Evolutionary conservation across 2,797 vertebrate genomes (phyloP).

Genomic region (Acrossocheilus fasciatus): DNA sequence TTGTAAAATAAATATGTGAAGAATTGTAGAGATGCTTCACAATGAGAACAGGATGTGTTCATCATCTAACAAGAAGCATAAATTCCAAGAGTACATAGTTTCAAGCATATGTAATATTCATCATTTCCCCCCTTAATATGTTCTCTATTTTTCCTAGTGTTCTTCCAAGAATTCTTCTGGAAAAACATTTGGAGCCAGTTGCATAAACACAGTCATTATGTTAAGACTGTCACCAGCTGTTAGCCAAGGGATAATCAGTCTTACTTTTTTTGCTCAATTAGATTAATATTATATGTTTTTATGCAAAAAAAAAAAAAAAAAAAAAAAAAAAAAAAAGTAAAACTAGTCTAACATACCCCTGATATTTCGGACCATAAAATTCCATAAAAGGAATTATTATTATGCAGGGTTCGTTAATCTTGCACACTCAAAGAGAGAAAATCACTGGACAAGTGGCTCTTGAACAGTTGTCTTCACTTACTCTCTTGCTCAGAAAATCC

Average conservation of each 20-base stretch:
- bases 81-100: background rate
- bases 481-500: too few relatives aligned
- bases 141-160: background rate
- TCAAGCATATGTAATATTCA: background rate
- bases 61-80: background rate
- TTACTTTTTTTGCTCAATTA: background rate
- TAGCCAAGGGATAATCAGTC: background rate
- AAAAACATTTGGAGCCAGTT: background rate
- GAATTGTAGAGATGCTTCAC: background rate
- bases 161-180: background rate
- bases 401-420: too few relatives aligned
- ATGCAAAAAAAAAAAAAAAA: too few relatives aligned
- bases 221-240: background rate
- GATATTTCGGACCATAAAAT: background rate
- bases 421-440: too few relatives aligned
- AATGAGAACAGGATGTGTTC: conserved; percentile 16
- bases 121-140: background rate
- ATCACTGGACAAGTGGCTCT: too few relatives aligned
- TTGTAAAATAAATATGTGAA: background rate
- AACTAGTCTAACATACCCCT: background rate
- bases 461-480: too few relatives aligned
- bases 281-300: background rate
- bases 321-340: background rate
- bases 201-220: background rate
- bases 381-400: background rate